These are phyloP conservation scores for Etheostoma spectabile DNA, from an alignment of 2,113 vertebrate species.

Conservation along the genomic window DNA sequence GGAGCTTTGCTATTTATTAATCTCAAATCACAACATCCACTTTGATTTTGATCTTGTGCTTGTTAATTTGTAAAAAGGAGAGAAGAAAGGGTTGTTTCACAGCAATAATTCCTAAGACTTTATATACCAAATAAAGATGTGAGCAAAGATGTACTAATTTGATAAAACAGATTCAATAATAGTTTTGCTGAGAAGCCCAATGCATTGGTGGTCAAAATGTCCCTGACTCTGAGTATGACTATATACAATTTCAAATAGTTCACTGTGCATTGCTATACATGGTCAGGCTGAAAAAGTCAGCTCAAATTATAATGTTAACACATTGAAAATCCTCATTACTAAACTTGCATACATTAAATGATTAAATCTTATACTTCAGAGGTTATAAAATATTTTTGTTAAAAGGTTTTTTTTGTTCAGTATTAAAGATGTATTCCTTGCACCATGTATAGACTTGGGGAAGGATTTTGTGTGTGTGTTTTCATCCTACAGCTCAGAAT, in stretches of 20 bases:
- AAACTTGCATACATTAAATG: background rate
- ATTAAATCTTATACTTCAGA: background rate
- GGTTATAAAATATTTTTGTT: too few species aligned
- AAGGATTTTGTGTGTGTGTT: too few species aligned
- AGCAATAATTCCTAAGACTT: too few species aligned
- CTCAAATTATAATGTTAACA: background rate
- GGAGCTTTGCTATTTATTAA: background rate
- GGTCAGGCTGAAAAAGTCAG: background rate
- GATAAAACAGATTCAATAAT: background rate
- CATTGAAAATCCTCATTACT: background rate
- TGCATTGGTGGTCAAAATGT: constrained; percentile 1
- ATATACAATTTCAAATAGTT: background rate
- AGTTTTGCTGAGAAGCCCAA: background rate
- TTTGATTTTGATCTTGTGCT: too few species aligned
- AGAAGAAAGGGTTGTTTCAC: too few species aligned
- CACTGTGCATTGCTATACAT: background rate
- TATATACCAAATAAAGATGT: background rate
- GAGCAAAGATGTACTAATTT: background rate
- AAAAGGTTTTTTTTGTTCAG: too few species aligned
- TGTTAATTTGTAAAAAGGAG: too few species aligned
- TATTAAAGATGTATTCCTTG: too few species aligned
- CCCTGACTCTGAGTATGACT: background rate
- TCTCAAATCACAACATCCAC: background rate
- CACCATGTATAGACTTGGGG: too few species aligned
- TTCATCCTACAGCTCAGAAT: too few species aligned